Evolutionary conservation across 2,113 vertebrate species (phyloP).

Genomic region (Larimichthys polyactis): DNA sequence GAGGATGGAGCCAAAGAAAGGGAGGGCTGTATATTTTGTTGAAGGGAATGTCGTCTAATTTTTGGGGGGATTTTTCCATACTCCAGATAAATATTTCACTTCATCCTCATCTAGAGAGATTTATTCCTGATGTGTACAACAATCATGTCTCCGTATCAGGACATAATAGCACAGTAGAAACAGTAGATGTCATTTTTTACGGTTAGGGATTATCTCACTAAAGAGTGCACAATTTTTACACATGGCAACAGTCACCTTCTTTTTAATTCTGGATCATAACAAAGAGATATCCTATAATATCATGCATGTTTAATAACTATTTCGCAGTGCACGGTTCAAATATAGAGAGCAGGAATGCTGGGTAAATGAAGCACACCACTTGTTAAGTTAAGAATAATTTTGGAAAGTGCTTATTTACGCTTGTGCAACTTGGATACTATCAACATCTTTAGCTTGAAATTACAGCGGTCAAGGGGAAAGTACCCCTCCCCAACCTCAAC

Average conservation of each 20-base stretch:
- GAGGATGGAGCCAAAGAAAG: too few species aligned
- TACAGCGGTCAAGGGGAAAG: too few species aligned
- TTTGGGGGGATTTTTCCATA: neutral
- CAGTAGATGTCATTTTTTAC: neutral
- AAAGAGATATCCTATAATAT: neutral
- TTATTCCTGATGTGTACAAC: neutral
- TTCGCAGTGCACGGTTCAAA: neutral
- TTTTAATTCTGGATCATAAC: neutral
- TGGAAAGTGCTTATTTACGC: neutral
- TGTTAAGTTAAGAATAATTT: neutral
- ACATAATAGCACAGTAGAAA: neutral
- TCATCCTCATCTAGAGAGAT: neutral
- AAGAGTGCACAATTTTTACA: neutral
- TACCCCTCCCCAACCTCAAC: neutral
- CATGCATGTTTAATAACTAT: neutral
- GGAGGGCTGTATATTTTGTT: neutral
- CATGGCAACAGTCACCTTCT: neutral
- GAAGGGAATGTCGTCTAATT: neutral
- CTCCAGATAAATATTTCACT: neutral
- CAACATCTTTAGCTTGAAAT: neutral
- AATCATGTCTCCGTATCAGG: neutral
- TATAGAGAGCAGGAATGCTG: neutral
- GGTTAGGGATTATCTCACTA: neutral
- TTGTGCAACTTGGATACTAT: neutral
- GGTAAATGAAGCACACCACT: neutral